phyloP scores from a whole-genome alignment of 2,888 invertebrate species.

The Cheilosia soror region DNA sequence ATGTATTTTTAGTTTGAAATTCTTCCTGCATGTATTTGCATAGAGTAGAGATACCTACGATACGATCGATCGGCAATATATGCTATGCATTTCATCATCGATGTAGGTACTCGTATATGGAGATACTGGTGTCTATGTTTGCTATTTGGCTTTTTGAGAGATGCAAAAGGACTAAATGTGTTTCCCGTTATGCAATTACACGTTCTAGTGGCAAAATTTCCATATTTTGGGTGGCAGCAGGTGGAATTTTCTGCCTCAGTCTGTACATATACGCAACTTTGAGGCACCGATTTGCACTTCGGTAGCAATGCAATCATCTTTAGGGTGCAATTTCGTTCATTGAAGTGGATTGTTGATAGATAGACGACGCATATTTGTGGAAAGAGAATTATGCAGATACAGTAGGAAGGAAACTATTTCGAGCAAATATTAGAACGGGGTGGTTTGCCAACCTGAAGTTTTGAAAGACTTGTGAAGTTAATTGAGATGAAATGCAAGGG shows the following conservation, averaged over 20 bases:
- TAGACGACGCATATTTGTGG: not conserved
- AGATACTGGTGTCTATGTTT: constrained; percentile 14
- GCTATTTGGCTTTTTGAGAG: constrained; percentile 42
- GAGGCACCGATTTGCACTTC: constrained; percentile 15
- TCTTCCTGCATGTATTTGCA: not conserved
- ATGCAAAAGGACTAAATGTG: constrained; percentile 57
- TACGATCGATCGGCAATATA: constrained; percentile 18
- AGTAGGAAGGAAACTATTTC: too few relatives aligned
- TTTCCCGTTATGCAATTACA: constrained; percentile 59
- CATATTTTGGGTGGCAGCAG: not conserved
- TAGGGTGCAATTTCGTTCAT: constrained; percentile 7
- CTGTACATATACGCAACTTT: not conserved
- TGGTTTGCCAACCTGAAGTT: not conserved
- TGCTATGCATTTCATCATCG: constrained; percentile 30
- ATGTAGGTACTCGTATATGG: not conserved
- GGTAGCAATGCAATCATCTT: constrained; percentile 37
- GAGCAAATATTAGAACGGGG: not conserved
- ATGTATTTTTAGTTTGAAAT: constrained; percentile 4
- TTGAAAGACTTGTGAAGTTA: too few relatives aligned
- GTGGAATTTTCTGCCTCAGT: not conserved
- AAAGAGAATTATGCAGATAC: not conserved
- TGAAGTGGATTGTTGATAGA: constrained; percentile 13
- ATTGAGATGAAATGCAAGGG: too few relatives aligned
- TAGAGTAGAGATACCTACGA: not conserved
- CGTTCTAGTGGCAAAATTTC: constrained; percentile 26